Conservation (phyloP, 2,113 vertebrate genomes). For the Cavia aperea region DNA sequence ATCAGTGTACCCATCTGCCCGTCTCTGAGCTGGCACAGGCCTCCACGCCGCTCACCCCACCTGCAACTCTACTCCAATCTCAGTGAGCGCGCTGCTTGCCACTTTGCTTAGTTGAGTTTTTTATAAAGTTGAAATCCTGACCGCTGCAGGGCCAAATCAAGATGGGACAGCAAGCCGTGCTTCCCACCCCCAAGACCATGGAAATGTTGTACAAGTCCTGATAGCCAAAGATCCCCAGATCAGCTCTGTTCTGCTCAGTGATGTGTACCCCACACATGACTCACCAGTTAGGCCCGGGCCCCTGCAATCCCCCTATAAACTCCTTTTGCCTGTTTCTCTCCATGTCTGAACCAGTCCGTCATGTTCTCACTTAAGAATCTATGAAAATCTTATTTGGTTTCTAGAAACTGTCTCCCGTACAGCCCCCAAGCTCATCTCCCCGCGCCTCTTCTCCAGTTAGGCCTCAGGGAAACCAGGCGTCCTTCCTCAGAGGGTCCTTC, state of each 20-base stretch:
- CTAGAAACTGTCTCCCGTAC: background rate
- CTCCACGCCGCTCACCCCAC: background rate
- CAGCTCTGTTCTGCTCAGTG: background rate
- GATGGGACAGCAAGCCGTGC: background rate
- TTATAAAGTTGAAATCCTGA: background rate
- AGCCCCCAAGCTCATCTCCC: background rate
- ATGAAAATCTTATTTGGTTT: background rate
- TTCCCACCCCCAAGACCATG: background rate
- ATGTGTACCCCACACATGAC: background rate
- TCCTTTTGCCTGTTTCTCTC: too few species aligned
- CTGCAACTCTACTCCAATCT: background rate
- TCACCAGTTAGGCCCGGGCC: background rate
- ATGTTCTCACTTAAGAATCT: background rate
- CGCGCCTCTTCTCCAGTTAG: background rate
- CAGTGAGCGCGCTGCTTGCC: background rate
- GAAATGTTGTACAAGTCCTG: too few species aligned
- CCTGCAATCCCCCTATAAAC: background rate
- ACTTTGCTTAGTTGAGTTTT: background rate
- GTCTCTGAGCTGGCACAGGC: background rate
- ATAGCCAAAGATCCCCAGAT: background rate
- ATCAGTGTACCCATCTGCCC: background rate
- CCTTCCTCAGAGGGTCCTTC: background rate
- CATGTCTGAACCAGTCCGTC: background rate
- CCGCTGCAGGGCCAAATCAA: background rate
- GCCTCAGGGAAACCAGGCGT: background rate